These are phyloP conservation scores for Pseudomugil tenellus DNA, from an alignment of 2,797 vertebrate species.

Conservation along the genomic window DNA sequence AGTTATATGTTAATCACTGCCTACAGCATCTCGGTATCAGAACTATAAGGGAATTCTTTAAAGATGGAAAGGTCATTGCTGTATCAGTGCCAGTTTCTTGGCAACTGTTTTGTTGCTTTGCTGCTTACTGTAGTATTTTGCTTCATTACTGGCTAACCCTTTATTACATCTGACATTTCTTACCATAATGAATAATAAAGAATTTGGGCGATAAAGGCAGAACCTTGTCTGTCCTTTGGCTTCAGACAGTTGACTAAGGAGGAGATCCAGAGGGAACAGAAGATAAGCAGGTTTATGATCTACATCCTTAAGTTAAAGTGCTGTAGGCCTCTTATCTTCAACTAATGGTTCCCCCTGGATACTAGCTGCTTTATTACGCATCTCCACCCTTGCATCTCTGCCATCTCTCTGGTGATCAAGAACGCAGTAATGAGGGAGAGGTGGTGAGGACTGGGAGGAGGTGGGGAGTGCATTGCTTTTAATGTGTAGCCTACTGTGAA, in stretches of 20 bases:
- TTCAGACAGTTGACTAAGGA: conserved; percentile 46
- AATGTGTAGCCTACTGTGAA: conserved; percentile 38
- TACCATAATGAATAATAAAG: conserved; percentile 17
- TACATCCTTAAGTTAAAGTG: conserved; percentile 68
- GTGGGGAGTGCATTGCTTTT: conserved; percentile 41
- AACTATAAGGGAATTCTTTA: conserved; percentile 54
- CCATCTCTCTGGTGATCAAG: conserved; percentile 71
- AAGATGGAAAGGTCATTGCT: conserved; percentile 69
- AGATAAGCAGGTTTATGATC: conserved; percentile 82
- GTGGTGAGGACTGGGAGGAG: conserved; percentile 26
- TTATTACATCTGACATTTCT: conserved; percentile 30
- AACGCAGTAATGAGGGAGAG: conserved; percentile 72
- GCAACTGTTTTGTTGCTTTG: conserved; percentile 58
- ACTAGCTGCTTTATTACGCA: conserved; percentile 76
- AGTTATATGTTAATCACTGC: conserved; percentile 77
- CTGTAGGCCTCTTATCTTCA: conserved; percentile 69
- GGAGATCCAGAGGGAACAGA: conserved; percentile 56
- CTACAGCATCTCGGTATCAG: conserved; percentile 43
- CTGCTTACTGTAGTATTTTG: conserved; percentile 41
- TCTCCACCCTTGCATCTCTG: conserved; percentile 66
- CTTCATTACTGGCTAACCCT: conserved; percentile 68
- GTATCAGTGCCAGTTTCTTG: conserved; percentile 61
- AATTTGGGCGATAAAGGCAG: conserved; percentile 33
- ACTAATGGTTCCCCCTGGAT: conserved; percentile 75
- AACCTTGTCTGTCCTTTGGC: conserved; percentile 37